A percentile compares a stretch with the other conserved stretches of the same genome.
These are phyloP conservation scores for Limenitis arthemis DNA, from an alignment of 2,888 invertebrate species.

Conservation along the genomic window DNA sequence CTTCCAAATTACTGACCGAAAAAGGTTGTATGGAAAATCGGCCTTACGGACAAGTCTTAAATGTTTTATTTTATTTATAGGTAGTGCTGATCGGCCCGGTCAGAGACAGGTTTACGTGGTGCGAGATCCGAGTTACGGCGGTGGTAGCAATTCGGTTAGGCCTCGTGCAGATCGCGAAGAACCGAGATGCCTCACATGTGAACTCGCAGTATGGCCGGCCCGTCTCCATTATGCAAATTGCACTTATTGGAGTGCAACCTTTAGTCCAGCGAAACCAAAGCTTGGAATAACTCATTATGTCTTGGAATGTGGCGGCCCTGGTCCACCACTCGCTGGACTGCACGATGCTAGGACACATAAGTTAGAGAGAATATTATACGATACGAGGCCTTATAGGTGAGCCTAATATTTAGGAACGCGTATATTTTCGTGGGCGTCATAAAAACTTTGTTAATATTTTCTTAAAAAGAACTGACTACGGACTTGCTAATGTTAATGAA, in stretches of 20 bases:
- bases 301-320: slow-evolving; percentile 93
- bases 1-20: no score
- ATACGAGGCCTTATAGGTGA: slow-evolving; percentile 77
- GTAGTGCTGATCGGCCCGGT: slow-evolving; percentile 88
- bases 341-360: slow-evolving; percentile 84
- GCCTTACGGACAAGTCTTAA: neutral
- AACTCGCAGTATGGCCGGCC: slow-evolving; percentile 85
- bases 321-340: slow-evolving; percentile 86
- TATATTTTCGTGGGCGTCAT: neutral
- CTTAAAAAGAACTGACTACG: no score
- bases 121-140: slow-evolving; percentile 80
- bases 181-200: slow-evolving; percentile 90
- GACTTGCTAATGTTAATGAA: no score
- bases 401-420: neutral
- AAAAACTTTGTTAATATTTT: no score
- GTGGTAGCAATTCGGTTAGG: slow-evolving; percentile 61
- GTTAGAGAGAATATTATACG: slow-evolving; percentile 83
- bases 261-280: slow-evolving; percentile 69
- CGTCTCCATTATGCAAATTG: slow-evolving; percentile 88
- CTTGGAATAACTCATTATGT: slow-evolving; percentile 77
- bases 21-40: no score
- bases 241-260: slow-evolving; percentile 86
- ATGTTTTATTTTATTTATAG: slow-evolving; percentile 45
- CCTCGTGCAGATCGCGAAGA: slow-evolving; percentile 74
- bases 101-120: slow-evolving; percentile 92